Evolutionary conservation across 2,888 invertebrate genomes (phyloP), one percentile per base, ranked within the genome.

Genomic region (Chironomus riparius): DNA sequence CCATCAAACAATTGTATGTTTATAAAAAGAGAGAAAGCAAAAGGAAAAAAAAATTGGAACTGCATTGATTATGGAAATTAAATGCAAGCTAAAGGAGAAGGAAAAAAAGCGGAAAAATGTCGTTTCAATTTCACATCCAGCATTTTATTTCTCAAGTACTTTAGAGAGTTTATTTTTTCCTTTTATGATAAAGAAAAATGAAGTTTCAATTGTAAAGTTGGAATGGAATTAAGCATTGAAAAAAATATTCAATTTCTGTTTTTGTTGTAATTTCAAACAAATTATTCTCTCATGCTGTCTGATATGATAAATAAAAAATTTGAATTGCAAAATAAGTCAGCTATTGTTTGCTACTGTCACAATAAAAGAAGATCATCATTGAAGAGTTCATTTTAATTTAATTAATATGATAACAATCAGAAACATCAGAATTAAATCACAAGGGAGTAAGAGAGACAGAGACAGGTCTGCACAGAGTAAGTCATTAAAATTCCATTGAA

Each of bases 51-150:
- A 62, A 72, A 72, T 72, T 62, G 72, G 62, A 72, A 61, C 72
- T 72, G 72, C 72, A 72, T 61, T 72, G 72, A 72, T 72, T 62
- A 62, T 72, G 72, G 72, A 72, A 61, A 72, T 72, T 61, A 47
- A 48, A 48, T 22, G 15, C 21, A 13, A 15, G 15, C 13, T 18
- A n/a, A 50, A 22, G 18, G 50, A 71, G 38, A 61, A 38, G 28
- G 3, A 18, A 18, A n/a, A 6, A n/a, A 48, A 71, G 50, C 56
- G 47, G 71, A 50, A 72, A 72, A 72, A 61, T 61, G 72, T 72
- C 72, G 15, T 47, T 38, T 72, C 68, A 65, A 48, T 70, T 70
- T 38, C 47, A 15, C 47, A 69, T 69, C 38, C n/a, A 18, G 18
- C 12, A 24, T 69, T 18, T 18, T 4, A 47, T 70, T 48, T 10